These are phyloP conservation scores for Himalopsyche kuldschensis DNA, from an alignment of 2,888 invertebrate species.

Conservation along the genomic window DNA sequence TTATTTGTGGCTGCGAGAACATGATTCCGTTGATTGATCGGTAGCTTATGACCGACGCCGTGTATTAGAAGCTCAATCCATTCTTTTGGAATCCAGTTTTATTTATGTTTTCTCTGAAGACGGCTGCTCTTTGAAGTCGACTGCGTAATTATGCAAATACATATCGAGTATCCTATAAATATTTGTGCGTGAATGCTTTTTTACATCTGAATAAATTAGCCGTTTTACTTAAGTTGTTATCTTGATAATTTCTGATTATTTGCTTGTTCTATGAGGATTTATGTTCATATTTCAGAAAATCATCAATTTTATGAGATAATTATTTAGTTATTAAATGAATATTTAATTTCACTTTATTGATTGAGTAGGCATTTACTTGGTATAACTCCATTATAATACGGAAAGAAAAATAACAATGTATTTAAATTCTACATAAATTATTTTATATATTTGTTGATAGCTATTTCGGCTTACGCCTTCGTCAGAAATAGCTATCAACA, in stretches of 20 bases:
- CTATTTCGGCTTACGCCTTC: no score
- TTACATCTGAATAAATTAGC: neutral
- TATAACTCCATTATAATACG: no score
- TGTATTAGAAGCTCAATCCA: neutral
- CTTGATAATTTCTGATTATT: neutral
- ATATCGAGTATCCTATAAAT: neutral
- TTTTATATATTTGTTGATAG: no score
- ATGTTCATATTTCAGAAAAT: neutral
- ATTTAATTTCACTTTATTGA: no score
- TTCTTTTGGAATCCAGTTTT: neutral
- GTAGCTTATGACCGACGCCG: neutral
- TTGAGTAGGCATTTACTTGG: no score
- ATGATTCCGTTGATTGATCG: neutral
- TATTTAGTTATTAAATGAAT: no score
- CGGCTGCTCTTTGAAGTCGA: neutral
- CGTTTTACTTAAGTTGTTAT: neutral
- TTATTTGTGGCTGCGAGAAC: neutral
- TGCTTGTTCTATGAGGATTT: neutral
- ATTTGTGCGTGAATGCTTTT: neutral
- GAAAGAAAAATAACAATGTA: no score
- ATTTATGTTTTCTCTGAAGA: neutral
- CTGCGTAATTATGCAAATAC: neutral
- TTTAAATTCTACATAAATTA: no score
- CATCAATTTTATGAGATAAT: no score
- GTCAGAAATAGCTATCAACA: no score